These are phyloP conservation scores for Ginglymostoma cirratum DNA, from an alignment of 2,113 vertebrate genomes.

Conservation along the genomic window DNA sequence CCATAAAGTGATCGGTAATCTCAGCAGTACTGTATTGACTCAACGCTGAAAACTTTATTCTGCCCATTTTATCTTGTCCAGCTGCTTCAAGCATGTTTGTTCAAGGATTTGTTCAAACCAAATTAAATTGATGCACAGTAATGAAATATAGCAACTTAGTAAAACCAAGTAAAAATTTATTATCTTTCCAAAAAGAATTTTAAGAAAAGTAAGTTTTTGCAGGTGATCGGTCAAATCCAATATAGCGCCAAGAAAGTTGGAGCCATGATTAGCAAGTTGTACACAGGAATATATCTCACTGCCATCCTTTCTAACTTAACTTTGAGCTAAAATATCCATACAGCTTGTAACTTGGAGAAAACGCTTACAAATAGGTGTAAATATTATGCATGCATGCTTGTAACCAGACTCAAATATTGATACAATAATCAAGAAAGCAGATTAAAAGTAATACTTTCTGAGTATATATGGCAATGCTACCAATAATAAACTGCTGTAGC, in stretches of 20 bases:
- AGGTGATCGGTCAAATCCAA: background rate
- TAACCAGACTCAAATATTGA: background rate
- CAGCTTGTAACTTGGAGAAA: background rate
- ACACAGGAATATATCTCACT: background rate
- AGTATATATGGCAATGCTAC: background rate
- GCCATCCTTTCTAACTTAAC: background rate
- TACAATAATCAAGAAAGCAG: conserved; percentile 18
- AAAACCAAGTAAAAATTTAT: background rate
- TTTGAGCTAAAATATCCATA: background rate
- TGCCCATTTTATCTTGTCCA: background rate
- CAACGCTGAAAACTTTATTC: background rate
- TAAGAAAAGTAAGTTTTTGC: background rate
- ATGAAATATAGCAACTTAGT: background rate
- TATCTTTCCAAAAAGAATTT: conserved; percentile 3
- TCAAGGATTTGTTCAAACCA: background rate
- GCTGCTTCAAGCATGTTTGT: background rate
- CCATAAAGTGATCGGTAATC: background rate
- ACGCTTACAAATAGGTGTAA: background rate
- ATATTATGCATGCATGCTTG: background rate
- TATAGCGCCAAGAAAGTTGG: background rate
- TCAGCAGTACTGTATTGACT: background rate
- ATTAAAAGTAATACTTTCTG: background rate
- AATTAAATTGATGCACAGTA: background rate
- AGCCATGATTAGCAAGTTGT: background rate
- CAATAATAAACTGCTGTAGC: background rate